Base-by-base conservation (phyloP, 2,888 invertebrate genomes). In the Tinea pellionella region DNA sequence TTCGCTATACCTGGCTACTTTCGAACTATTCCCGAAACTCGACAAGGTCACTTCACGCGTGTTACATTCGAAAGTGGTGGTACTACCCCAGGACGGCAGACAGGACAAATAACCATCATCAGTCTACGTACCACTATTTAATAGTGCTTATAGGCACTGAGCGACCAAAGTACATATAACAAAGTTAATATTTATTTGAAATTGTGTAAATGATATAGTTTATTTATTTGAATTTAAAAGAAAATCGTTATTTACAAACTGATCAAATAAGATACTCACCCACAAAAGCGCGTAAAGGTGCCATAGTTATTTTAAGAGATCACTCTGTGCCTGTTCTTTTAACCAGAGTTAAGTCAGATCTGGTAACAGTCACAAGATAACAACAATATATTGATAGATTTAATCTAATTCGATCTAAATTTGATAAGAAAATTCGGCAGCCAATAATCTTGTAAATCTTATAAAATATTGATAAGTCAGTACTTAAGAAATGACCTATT, bases 251-350 rank as follows among this genome's bases (percentile, higher is more conserved):
- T 11, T 30, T 19, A 55, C 15, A 16, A 47, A 13, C 30, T 24
- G 24, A 42, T 42, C 16, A 2, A 55, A n/a, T n/a, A n/a, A n/a
- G n/a, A n/a, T n/a, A 65, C 74, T 74, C 63, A 81, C 80, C 70
- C 16, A 82, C 62, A 56, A 78, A 59, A 2, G 69, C 63, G 61
- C 66, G 65, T 8, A 80, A 66, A 32, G 68, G 77, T 62, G 75
- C 79, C 82, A 82, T 82, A 66, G 55, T 63, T 47, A 16, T 47
- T 47, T 47, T 47, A 4, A 9, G 47, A 47, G n/a, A 16, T 16
- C 47, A 16, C 47, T n/a, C 47, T 47, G 16, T n/a, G 12, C 12
- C 9, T 6, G 41, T 47, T 13, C 16, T 47, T 47, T 47, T 47
- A 15, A 47, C 8, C 47, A 16, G n/a, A 47, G 47, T 16, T 16